Percentiles rank a stretch among this genome's conserved stretches.
Conservation (phyloP, 2,797 vertebrate genomes). For the Momotus momota region DNA sequence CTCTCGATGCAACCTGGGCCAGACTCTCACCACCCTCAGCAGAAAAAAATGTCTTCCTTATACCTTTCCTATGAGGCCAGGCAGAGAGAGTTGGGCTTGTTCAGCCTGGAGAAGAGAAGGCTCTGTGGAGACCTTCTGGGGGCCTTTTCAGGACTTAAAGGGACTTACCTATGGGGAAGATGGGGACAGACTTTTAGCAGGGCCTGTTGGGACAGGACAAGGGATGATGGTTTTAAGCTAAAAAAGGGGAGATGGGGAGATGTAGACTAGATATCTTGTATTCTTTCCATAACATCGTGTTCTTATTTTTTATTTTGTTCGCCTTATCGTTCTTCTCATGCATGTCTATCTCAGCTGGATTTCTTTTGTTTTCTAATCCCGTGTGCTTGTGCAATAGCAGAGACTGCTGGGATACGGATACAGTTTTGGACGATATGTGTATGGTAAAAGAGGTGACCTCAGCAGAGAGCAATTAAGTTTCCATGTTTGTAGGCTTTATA, state of each 20-base stretch:
- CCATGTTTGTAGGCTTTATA: background rate
- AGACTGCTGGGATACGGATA: background rate
- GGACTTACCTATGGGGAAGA: background rate
- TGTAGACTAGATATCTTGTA: background rate
- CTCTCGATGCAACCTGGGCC: background rate
- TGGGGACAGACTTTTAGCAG: background rate
- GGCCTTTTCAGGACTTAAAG: background rate
- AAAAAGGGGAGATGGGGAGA: background rate
- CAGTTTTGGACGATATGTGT: background rate
- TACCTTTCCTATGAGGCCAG: background rate
- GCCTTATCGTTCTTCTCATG: background rate
- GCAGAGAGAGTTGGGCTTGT: background rate
- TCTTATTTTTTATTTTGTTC: background rate
- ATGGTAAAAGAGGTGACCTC: background rate
- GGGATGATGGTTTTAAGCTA: background rate
- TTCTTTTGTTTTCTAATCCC: background rate
- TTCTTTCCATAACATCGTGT: background rate
- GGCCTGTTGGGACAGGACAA: background rate
- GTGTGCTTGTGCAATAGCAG: background rate
- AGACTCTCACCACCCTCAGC: background rate
- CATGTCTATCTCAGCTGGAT: fast-evolving
- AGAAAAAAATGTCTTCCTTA: background rate
- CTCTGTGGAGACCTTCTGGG: background rate
- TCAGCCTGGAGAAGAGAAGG: background rate
- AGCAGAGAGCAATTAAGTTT: background rate